phyloP scores from a whole-genome alignment of 2,888 invertebrate genomes.

The Cryptops parisi region DNA sequence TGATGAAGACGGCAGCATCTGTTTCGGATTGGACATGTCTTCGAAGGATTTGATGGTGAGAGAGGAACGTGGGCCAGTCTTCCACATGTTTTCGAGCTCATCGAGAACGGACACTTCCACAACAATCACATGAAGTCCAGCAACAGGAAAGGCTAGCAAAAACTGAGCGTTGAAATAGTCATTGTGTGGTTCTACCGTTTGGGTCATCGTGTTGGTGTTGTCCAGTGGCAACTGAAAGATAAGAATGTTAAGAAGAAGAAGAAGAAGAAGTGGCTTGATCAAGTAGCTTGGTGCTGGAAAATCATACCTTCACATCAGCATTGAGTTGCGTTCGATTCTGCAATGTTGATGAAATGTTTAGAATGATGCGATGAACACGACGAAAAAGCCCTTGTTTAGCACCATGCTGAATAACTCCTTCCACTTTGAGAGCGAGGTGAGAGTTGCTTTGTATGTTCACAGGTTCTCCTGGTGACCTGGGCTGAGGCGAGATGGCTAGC shows the following conservation, averaged over 20 bases:
- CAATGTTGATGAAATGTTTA: constrained; percentile 51
- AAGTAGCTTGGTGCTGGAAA: not conserved
- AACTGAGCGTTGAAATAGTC: constrained; percentile 93
- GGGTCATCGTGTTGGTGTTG: constrained; percentile 37
- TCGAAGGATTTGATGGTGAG: constrained; percentile 60
- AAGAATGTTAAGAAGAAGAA: constrained; percentile 9
- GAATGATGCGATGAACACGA: constrained; percentile 51
- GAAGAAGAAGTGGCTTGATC: not conserved
- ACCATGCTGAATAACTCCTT: constrained; percentile 67
- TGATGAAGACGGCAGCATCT: constrained; percentile 18
- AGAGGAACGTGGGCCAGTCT: constrained; percentile 68
- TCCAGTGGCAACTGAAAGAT: constrained; percentile 5
- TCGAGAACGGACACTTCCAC: constrained; percentile 75
- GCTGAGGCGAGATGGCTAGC: constrained; percentile 65
- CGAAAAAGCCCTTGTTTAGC: constrained; percentile 51
- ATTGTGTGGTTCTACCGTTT: constrained; percentile 52
- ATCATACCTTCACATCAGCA: constrained; percentile 18
- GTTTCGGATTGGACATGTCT: constrained; percentile 29
- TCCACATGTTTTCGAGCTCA: constrained; percentile 69
- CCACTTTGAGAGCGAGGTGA: constrained; percentile 79
- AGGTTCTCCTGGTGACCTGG: constrained; percentile 61
- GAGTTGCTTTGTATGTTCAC: constrained; percentile 69
- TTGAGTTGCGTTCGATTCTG: constrained; percentile 26
- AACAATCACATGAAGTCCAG: constrained; percentile 52
- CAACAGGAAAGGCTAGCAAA: constrained; percentile 49